Evolutionary conservation across 2,797 vertebrate genomes (phyloP).

Genomic region (Micromesistius poutassou): DNA sequence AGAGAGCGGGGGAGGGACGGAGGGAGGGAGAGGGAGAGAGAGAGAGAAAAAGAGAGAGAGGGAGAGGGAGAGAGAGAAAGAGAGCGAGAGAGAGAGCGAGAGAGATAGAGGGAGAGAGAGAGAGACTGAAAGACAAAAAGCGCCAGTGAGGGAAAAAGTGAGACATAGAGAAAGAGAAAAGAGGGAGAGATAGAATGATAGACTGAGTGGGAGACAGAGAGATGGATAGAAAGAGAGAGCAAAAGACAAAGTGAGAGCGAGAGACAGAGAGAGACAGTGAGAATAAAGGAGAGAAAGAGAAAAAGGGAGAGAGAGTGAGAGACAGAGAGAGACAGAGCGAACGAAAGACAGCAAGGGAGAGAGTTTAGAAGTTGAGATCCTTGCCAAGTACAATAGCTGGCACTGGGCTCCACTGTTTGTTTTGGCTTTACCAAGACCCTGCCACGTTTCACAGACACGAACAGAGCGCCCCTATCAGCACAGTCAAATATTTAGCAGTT

Average conservation of each 20-base stretch:
- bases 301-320: background rate
- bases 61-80: background rate
- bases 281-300: background rate
- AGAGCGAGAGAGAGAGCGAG: background rate
- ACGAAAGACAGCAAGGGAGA: background rate
- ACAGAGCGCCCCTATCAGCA: constrained; percentile 1
- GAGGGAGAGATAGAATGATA: background rate
- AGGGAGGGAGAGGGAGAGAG: background rate
- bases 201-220: background rate
- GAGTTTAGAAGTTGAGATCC: background rate
- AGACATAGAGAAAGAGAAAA: background rate
- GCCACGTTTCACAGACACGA: constrained; percentile 12
- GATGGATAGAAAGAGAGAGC: background rate
- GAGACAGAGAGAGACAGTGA: background rate
- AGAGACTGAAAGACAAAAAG: background rate
- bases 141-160: background rate
- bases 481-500: constrained; percentile 2
- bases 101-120: background rate
- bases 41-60: background rate
- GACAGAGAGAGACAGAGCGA: background rate
- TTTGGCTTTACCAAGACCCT: constrained; percentile 21
- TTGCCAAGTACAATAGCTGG: constrained; percentile 3
- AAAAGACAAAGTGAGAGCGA: background rate
- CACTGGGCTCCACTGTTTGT: constrained; percentile 20
- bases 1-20: background rate